Conservation (phyloP, 2,888 invertebrate species). For the Homarus gammarus region DNA sequence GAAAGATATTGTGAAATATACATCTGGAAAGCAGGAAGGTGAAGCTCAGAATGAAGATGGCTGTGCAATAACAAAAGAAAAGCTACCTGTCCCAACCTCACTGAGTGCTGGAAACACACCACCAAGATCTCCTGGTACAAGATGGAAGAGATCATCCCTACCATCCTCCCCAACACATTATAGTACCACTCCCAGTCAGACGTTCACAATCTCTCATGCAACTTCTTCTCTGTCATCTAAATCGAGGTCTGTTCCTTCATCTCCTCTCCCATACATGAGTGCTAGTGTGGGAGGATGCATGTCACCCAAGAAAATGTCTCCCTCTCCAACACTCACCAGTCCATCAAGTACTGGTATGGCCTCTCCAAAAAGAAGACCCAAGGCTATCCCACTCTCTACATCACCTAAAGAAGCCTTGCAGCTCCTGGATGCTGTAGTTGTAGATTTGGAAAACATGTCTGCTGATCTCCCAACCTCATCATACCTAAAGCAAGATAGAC, state of each 20-base stretch:
- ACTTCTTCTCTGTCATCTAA: background rate
- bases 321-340: background rate
- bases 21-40: background rate
- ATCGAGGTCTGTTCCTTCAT: background rate
- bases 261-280: background rate
- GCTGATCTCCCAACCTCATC: constrained; percentile 45
- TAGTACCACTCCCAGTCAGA: background rate
- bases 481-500: background rate
- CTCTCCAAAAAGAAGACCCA: background rate
- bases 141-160: background rate
- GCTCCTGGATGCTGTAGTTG: constrained; percentile 49
- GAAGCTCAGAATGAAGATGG: background rate
- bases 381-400: background rate
- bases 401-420: constrained; percentile 41
- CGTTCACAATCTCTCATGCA: background rate
- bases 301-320: background rate
- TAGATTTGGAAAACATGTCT: constrained; percentile 39
- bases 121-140: background rate
- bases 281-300: background rate
- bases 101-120: background rate
- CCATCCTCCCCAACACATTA: background rate
- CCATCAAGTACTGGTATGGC: background rate
- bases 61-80: background rate
- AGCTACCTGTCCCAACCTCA: background rate
- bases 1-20: background rate